A percentile compares a stretch with the other conserved stretches of the same genome.
Evolutionary conservation across 2,888 invertebrate genomes (phyloP).

Genomic region (Hedya salicella): DNA sequence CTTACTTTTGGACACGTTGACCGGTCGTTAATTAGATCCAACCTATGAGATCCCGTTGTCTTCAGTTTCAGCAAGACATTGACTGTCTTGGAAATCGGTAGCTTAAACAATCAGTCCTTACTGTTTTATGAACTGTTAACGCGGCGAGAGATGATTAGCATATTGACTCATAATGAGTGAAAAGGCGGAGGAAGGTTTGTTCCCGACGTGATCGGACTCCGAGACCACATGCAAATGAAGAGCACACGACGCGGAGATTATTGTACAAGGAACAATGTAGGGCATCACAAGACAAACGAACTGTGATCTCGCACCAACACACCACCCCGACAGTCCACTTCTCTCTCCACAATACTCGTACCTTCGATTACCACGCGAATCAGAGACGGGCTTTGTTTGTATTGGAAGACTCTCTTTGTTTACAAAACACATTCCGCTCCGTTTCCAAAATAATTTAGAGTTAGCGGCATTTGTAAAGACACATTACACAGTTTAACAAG

Average conservation of each 20-base stretch:
- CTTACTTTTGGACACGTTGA: slow-evolving; percentile 29
- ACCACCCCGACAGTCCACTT: slow-evolving; percentile 15
- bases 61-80: slow-evolving; percentile 13
- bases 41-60: slow-evolving; percentile 17
- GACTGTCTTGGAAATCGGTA: slow-evolving; percentile 41
- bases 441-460: slow-evolving; percentile 7
- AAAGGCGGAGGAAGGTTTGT: slow-evolving; percentile 65
- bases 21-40: slow-evolving; percentile 20
- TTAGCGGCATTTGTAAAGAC: slow-evolving; percentile 1
- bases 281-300: slow-evolving; percentile 46
- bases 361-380: slow-evolving; percentile 20
- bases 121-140: slow-evolving; percentile 37
- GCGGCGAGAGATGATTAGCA: slow-evolving; percentile 33
- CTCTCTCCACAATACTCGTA: slow-evolving; percentile 18
- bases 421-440: slow-evolving; percentile 1
- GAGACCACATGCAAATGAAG: slow-evolving; percentile 66
- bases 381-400: slow-evolving; percentile 26
- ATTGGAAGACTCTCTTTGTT: slow-evolving; percentile 14
- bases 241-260: slow-evolving; percentile 53
- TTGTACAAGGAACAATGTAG: slow-evolving; percentile 50
- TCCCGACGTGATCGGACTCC: slow-evolving; percentile 61
- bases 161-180: slow-evolving; percentile 73
- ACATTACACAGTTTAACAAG: slow-evolving; percentile 26
- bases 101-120: slow-evolving; percentile 33
- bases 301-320: slow-evolving; percentile 19